Evolutionary conservation across 2,888 invertebrate genomes (phyloP), one percentile per base, ranked within the genome.

Genomic region (Leucophora obtusa): DNA sequence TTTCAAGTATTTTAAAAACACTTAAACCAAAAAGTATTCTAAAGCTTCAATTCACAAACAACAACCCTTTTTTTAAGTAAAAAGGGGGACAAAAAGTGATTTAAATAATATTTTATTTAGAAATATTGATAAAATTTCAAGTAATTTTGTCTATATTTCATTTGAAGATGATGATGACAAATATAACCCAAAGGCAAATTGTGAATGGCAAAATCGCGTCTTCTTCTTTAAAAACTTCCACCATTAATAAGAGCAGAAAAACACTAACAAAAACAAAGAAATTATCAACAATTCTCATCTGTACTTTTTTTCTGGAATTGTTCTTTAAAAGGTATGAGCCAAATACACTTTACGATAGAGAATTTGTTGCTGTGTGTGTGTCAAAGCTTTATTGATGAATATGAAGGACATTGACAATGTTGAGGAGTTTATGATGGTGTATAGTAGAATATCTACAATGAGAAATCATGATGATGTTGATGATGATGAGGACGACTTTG

Each of bases 101-200:
- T 14, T 85, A 84, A 87, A 86, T 85, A 87, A 86, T 85, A 86
- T 86, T 85, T 84, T 83, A 79, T 84, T 83, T 84, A 84, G 82
- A 83, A 84, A 63, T 70, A 71, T 79, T 79, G 50, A 65, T 70
- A 65, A 33, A 65, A 59, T 74, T 70, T 58, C n/a, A 18, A 54
- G 54, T 24, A 54, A 28, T 51, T 53, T 24, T 54, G 24, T 21
- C 24, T 21, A 21, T 10, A 28, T 28, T 28, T 21, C 54, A 24
- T n/a, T 24, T 11, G 56, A 43, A 14, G 21, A 11, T 59, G 51
- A 17, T 79, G 83, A 83, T 88, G 89, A 88, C 89, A 89, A 89
- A 87, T 89, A 86, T 51, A 35, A 60, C 21, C 77, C 65, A 28
- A n/a, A 60, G 65, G 73, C 81, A 60, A 76, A 72, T 68, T 63